Conservation (phyloP, 2,888 invertebrate genomes). For the Caenorhabditis afra region DNA sequence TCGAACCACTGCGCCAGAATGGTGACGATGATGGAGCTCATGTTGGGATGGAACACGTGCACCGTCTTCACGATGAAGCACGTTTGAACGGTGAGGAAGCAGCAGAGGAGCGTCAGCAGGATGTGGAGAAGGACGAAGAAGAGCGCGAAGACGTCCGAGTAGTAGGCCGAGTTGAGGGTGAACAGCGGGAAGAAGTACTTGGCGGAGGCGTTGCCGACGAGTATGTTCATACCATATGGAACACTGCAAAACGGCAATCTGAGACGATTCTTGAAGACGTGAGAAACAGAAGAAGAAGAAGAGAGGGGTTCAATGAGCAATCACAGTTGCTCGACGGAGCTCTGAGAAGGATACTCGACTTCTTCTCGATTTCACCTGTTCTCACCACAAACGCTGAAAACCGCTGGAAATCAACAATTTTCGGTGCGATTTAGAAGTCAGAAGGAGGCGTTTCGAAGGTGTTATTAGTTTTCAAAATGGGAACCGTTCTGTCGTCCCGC, state of each 20-base stretch:
- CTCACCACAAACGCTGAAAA: background rate
- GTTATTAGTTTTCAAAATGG: too few species aligned
- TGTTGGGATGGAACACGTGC: constrained; percentile 49
- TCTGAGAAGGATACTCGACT: background rate
- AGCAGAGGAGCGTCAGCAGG: constrained; percentile 31
- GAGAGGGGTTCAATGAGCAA: constrained; percentile 17
- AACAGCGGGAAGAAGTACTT: constrained; percentile 52
- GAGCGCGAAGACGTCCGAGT: constrained; percentile 12
- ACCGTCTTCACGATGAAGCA: constrained; percentile 33
- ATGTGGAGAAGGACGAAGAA: constrained; percentile 31
- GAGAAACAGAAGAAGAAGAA: background rate
- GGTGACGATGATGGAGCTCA: constrained; percentile 35
- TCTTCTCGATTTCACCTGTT: background rate
- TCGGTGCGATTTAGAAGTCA: too few species aligned
- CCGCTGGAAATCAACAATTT: background rate
- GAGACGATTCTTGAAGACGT: background rate
- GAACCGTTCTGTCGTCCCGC: too few species aligned
- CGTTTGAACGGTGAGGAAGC: constrained; percentile 41
- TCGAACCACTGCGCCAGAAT: constrained; percentile 54
- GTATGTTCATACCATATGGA: constrained; percentile 50
- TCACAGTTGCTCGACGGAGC: background rate
- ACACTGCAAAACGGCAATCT: background rate
- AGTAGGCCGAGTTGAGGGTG: constrained; percentile 35
- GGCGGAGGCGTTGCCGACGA: constrained; percentile 41
- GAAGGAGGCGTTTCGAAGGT: too few species aligned